Conservation (phyloP, 2,888 invertebrate species). For the Perithous albicinctus region DNA sequence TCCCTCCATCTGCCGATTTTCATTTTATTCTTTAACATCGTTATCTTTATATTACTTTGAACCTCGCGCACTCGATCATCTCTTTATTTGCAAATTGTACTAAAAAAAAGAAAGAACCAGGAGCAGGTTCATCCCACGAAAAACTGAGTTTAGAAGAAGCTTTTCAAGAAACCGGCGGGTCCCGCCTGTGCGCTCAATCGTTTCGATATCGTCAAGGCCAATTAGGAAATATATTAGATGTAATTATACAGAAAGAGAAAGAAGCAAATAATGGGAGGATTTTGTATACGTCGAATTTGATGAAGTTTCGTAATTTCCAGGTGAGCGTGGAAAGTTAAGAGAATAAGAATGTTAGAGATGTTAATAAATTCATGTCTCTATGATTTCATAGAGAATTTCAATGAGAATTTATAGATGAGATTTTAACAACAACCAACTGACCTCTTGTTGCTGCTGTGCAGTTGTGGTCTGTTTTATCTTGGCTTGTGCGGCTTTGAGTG, state of each 20-base stretch:
- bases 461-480: slow-evolving; percentile 90
- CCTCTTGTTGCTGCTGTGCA: slow-evolving; percentile 92
- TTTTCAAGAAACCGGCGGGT: slow-evolving; percentile 97
- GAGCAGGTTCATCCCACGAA: slow-evolving; percentile 80
- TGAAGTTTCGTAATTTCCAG: slow-evolving; percentile 68
- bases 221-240: slow-evolving; percentile 5
- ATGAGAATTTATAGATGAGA: slow-evolving; percentile 4
- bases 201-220: background rate
- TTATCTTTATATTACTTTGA: slow-evolving; percentile 47
- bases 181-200: slow-evolving; percentile 88
- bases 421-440: slow-evolving; percentile 81
- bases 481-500: slow-evolving; percentile 95
- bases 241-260: background rate
- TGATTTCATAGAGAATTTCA: slow-evolving; percentile 3
- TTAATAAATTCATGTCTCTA: slow-evolving; percentile 1
- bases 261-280: background rate
- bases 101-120: slow-evolving; percentile 82
- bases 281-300: slow-evolving; percentile 14
- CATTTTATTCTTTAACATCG: slow-evolving; percentile 35
- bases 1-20: slow-evolving; percentile 13
- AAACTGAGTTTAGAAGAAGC: slow-evolving; percentile 93
- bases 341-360: slow-evolving; percentile 60
- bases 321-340: slow-evolving; percentile 73
- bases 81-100: slow-evolving; percentile 81
- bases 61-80: slow-evolving; percentile 52